A percentile compares a stretch with the other conserved stretches of the same genome.
phyloP scores from a whole-genome alignment of 1,140 invertebrate species.

The Lepeophtheirus salmonis region DNA sequence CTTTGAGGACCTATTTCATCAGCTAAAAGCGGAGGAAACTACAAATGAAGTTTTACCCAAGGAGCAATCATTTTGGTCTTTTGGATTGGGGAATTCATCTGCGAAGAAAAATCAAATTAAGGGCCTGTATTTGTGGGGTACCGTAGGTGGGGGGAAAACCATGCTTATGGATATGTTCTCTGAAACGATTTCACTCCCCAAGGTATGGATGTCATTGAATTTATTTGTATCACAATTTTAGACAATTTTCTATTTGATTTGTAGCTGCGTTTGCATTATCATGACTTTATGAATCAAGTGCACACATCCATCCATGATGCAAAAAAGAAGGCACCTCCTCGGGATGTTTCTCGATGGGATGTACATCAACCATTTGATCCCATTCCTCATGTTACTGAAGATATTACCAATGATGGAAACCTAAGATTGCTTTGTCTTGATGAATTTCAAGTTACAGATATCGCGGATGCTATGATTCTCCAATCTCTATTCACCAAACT shows the following conservation, averaged over 20 bases:
- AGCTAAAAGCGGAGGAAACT: too few relatives aligned
- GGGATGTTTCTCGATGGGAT: conserved; percentile 34
- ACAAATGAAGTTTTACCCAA: too few relatives aligned
- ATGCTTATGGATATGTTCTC: conserved; percentile 98
- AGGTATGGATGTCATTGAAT: conserved; percentile 29
- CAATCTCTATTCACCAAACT: conserved; percentile 86
- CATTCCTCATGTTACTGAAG: conserved; percentile 73
- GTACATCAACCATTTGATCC: conserved; percentile 64
- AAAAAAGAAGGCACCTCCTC: conserved; percentile 36
- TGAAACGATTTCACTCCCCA: conserved; percentile 32
- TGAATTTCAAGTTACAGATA: conserved; percentile 98
- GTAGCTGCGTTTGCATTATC: conserved; percentile 81
- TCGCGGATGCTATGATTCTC: conserved; percentile 94
- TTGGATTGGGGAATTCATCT: too few relatives aligned
- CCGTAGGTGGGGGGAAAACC: conserved; percentile 86
- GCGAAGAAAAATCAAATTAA: too few relatives aligned
- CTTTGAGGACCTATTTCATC: too few relatives aligned
- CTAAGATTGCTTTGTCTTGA: conserved; percentile 93
- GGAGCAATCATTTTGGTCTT: too few relatives aligned
- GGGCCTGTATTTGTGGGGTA: conserved; percentile 62
- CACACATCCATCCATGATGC: conserved; percentile 64
- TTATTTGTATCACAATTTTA: too few relatives aligned
- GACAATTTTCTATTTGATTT: too few relatives aligned
- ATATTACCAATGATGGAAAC: too few relatives aligned
- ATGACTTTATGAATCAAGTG: conserved; percentile 92